Conservation (phyloP, 2,888 invertebrate species). For the Acanthosepion lycidas region DNA sequence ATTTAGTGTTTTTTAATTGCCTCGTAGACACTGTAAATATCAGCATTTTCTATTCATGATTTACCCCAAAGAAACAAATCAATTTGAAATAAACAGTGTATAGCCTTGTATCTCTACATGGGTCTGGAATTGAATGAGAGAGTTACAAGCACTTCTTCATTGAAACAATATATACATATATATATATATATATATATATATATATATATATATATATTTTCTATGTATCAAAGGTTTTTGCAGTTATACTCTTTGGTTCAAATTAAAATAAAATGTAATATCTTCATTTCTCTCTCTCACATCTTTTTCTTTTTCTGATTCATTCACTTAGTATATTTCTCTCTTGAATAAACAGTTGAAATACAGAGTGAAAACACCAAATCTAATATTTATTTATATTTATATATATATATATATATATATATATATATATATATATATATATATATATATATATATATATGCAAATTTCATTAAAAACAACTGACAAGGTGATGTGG, state of each 20-base stretch:
- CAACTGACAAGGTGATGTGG: no score
- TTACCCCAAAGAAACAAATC: slow-evolving; percentile 33
- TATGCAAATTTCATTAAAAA: no score
- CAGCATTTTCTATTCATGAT: slow-evolving; percentile 42
- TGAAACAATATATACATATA: background rate
- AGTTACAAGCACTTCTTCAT: slow-evolving; percentile 41
- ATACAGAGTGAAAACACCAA: no score
- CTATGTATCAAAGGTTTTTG: background rate
- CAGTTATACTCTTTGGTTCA: background rate
- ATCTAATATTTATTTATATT: slow-evolving; percentile 36
- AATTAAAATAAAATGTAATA: background rate
- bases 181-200: background rate
- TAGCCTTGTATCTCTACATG: slow-evolving; percentile 10
- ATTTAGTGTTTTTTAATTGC: slow-evolving; percentile 8
- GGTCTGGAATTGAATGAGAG: background rate
- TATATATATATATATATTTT: background rate
- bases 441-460: slow-evolving; percentile 33
- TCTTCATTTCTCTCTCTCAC: background rate
- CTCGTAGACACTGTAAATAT: slow-evolving; percentile 45
- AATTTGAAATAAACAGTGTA: background rate
- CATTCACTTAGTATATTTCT: background rate
- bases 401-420: slow-evolving; percentile 49
- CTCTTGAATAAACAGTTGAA: background rate
- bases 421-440: slow-evolving; percentile 35
- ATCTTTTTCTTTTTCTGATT: background rate